phyloP scores from a whole-genome alignment of 2,888 invertebrate genomes.

The Choreutis nemorana region DNA sequence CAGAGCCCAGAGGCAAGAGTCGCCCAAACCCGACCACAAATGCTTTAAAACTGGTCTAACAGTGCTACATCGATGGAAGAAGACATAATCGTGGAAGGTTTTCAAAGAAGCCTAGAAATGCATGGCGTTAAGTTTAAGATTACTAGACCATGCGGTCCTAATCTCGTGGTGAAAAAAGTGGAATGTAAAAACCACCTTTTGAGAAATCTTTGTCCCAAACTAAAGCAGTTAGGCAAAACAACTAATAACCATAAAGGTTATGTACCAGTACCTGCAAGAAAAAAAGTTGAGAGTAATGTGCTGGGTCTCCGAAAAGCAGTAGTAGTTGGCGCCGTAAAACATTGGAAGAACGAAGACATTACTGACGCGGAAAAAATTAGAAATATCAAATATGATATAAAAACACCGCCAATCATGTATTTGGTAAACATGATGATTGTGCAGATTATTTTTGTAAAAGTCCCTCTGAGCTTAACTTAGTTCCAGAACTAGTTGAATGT shows the following conservation, averaged over 20 bases:
- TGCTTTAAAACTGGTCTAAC: slow-evolving; percentile 1
- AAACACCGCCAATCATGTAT: not conserved
- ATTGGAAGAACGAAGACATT: no score
- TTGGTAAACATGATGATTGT: not conserved
- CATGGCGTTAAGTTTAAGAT: not conserved
- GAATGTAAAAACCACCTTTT: no score
- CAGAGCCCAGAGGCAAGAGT: not conserved
- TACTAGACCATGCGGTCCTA: no score
- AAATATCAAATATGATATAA: no score
- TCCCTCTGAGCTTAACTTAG: no score
- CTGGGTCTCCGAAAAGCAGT: not conserved
- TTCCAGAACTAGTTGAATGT: no score
- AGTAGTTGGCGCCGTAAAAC: not conserved
- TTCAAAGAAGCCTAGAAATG: not conserved
- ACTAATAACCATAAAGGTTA: no score
- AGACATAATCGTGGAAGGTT: slow-evolving; percentile 2
- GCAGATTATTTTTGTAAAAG: not conserved
- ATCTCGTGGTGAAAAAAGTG: no score
- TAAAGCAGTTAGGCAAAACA: no score
- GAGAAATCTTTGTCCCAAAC: no score
- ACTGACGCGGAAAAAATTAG: no score
- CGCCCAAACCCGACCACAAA: not conserved
- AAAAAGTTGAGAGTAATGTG: not conserved
- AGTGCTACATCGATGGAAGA: slow-evolving; percentile 4
- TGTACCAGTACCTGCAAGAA: not conserved